phyloP scores from a whole-genome alignment of 2,888 invertebrate genomes.

The Thymelicus lineola region DNA sequence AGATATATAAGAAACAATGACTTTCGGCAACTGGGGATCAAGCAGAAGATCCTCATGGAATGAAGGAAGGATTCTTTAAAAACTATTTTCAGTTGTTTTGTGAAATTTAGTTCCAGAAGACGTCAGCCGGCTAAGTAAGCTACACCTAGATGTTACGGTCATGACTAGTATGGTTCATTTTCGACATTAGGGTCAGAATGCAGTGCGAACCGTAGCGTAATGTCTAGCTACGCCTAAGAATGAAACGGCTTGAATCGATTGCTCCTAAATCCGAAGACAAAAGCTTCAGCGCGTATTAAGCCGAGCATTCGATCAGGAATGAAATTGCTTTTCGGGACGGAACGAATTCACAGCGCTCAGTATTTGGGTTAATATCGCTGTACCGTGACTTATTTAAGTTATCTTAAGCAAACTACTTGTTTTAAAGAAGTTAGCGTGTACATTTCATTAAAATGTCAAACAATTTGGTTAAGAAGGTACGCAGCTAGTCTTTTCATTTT shows the following conservation, averaged over 20 bases:
- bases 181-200: slow-evolving; percentile 42
- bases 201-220: slow-evolving; percentile 41
- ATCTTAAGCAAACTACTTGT: slow-evolving; percentile 14
- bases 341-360: slow-evolving; percentile 27
- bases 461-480: too few species aligned
- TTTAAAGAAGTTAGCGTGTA: too few species aligned
- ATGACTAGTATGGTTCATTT: slow-evolving; percentile 41
- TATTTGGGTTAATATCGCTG: slow-evolving; percentile 15
- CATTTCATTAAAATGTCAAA: too few species aligned
- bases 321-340: slow-evolving; percentile 33
- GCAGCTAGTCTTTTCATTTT: neutral
- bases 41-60: too few species aligned
- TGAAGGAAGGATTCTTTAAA: neutral
- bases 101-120: neutral
- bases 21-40: too few species aligned
- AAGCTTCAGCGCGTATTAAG: slow-evolving; percentile 28
- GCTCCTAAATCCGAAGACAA: slow-evolving; percentile 22
- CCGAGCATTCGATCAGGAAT: slow-evolving; percentile 28
- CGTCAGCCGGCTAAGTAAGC: neutral
- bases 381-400: slow-evolving; percentile 22
- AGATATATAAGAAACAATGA: too few species aligned
- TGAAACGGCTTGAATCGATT: slow-evolving; percentile 32
- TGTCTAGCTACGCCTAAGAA: slow-evolving; percentile 37
- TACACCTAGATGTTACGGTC: slow-evolving; percentile 40
- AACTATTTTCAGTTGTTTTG: neutral